Evolutionary conservation across 2,113 vertebrate genomes (phyloP).

Genomic region (Ranitomeya variabilis): DNA sequence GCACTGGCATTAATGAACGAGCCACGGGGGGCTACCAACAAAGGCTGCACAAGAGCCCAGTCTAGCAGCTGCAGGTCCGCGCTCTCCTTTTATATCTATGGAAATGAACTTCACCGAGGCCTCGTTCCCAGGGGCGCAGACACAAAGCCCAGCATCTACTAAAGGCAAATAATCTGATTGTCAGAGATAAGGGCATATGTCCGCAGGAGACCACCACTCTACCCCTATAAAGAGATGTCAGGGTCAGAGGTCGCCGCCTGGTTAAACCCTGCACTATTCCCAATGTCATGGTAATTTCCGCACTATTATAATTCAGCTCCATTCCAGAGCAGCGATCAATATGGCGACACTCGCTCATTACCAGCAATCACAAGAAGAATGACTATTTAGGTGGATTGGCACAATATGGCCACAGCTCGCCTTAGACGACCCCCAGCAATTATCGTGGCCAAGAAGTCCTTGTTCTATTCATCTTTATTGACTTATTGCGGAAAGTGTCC

Average conservation of each 20-base stretch:
- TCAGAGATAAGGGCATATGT: neutral
- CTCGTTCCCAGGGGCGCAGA: conserved; percentile 25
- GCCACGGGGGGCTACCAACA: conserved; percentile 27
- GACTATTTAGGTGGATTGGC: neutral
- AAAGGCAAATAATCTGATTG: conserved; percentile 26
- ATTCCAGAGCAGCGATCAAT: neutral
- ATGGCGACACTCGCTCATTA: neutral
- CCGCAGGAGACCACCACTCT: neutral
- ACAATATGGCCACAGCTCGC: neutral
- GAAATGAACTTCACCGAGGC: conserved; percentile 25
- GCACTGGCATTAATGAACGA: neutral
- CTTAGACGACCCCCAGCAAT: neutral
- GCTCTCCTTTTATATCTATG: conserved; percentile 39
- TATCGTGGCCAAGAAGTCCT: neutral
- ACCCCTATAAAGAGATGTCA: neutral
- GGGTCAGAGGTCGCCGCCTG: neutral
- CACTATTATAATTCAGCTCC: neutral
- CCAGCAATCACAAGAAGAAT: neutral
- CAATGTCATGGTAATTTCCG: neutral
- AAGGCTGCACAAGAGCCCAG: conserved; percentile 1
- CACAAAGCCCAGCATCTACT: neutral
- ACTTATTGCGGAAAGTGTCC: no score
- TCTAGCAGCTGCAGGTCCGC: conserved; percentile 36
- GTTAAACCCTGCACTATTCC: neutral
- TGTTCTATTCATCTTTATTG: no score